phyloP scores from a whole-genome alignment of 37 sponge, comb jelly and placozoan genomes.

The Ephydatia muelleri region DNA sequence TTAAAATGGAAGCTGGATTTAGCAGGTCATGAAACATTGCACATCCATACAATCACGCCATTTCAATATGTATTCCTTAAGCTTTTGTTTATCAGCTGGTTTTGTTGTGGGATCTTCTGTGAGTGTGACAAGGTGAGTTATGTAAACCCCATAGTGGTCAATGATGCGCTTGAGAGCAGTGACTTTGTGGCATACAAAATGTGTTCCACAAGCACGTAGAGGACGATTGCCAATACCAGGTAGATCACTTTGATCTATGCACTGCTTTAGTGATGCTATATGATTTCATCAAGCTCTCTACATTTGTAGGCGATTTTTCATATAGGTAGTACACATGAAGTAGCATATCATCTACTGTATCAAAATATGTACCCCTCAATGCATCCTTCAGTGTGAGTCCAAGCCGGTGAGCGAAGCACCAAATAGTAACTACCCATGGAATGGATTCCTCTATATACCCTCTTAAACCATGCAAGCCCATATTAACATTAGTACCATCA shows the following conservation, averaged over 20 bases:
- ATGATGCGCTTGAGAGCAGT: conserved; percentile 24
- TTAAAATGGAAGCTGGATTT: conserved; percentile 39
- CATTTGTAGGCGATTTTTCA: conserved; percentile 47
- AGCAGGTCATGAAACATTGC: conserved; percentile 46
- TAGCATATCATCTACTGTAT: conserved; percentile 40
- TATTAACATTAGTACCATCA: conserved; percentile 60
- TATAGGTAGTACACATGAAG: conserved; percentile 30
- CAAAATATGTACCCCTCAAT: conserved; percentile 36
- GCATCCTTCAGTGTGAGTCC: conserved; percentile 55
- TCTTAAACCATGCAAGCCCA: conserved; percentile 24
- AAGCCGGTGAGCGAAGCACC: conserved; percentile 61
- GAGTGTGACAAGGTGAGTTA: conserved; percentile 25
- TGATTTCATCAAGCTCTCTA: conserved; percentile 31
- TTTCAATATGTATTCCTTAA: conserved; percentile 46
- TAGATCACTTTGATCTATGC: conserved; percentile 24
- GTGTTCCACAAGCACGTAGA: conserved; percentile 42
- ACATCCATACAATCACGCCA: conserved; percentile 44
- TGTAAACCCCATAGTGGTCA: conserved; percentile 37
- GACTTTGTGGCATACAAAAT: conserved; percentile 67
- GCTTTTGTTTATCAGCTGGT: conserved; percentile 36
- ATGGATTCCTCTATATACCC: conserved; percentile 31
- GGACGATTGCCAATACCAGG: conserved; percentile 27
- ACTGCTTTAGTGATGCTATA: conserved; percentile 14
- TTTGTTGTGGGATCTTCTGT: conserved; percentile 28
- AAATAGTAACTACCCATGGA: conserved; percentile 44